These are phyloP conservation scores for Dromiciops gliroides DNA, from an alignment of 2,113 vertebrate species.

Conservation along the genomic window DNA sequence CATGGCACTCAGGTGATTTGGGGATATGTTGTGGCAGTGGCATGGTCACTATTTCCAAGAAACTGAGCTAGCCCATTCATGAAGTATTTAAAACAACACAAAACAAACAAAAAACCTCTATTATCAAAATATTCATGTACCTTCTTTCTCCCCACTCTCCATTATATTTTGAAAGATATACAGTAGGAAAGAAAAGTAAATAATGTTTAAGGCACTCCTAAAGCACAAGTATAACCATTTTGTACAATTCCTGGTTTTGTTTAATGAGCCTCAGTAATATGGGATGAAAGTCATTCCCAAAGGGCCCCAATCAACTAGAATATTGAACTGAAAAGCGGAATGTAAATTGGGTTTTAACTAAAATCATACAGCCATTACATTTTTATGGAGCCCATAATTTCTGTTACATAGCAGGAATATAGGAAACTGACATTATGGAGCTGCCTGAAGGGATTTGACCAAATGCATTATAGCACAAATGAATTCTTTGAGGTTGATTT, in stretches of 20 bases:
- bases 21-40: neutral
- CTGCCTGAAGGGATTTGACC: constrained; percentile 42
- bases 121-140: neutral
- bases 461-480: neutral
- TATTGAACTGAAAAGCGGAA: constrained; percentile 71
- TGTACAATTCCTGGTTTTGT: constrained; percentile 68
- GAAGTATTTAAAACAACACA: no score
- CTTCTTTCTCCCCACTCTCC: neutral
- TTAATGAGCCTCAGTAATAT: constrained; percentile 63
- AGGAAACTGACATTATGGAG: constrained; percentile 28
- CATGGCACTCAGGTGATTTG: neutral
- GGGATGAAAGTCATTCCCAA: constrained; percentile 58
- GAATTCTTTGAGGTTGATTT: neutral
- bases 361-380: constrained; percentile 48
- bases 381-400: constrained; percentile 69
- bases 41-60: neutral
- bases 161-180: constrained; percentile 27
- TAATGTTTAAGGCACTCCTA: constrained; percentile 62
- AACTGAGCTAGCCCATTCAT: neutral
- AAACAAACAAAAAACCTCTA: neutral
- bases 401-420: constrained; percentile 39
- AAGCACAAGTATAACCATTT: constrained; percentile 60
- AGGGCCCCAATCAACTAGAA: constrained; percentile 62
- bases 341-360: constrained; percentile 70
- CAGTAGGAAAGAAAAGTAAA: constrained; percentile 56